Evolutionary conservation across 2,888 invertebrate species (phyloP), one percentile per base, ranked within the genome.

Genomic region (Mantis religiosa): DNA sequence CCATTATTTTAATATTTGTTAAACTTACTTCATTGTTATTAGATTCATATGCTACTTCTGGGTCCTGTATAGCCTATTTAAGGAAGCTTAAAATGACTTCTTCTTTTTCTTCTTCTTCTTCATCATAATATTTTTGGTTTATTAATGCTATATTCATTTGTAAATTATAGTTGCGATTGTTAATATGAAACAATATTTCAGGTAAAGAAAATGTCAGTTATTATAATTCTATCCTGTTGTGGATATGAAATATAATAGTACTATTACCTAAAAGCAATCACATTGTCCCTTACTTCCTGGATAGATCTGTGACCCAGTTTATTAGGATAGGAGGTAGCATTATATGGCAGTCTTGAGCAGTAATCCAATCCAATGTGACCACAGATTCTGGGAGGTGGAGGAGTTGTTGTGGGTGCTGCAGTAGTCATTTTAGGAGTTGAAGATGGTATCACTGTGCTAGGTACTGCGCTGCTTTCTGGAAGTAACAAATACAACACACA

Each of bases 271-370:
- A 97, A 98, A 0, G 97, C 95, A 85, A 98, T 97, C 28, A 98
- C 95, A 92, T 98, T 97, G 83, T 96, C 95, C 90, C 95, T 93
- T 7, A 98, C 95, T 83, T 96, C 96, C 41, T 95, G 95, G 84
- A 94, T 92, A 2, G 94, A 94, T 86, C 93, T 93, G 91, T 97
- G 97, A 0, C 96, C 96, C 89, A 97, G 94, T 25, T 96, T 93
- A 93, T 98, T 98, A 0, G 98, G 98, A 92, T 97, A 98, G 0
- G 97, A 96, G 0, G 98, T 98, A 15, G 95, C 92, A 92, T 98
- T 98, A 93, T 97, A 97, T 0, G 95, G 95, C 90, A 97, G 93
- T 34, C 90, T 89, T 71, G 95, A 94, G 92, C 97, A 97, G 91
- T 97, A 95, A 14, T 94, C 93, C 87, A 97, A 92, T 88, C 95